Conservation (phyloP, 2,113 vertebrate species). For the Rafetus swinhoei region DNA sequence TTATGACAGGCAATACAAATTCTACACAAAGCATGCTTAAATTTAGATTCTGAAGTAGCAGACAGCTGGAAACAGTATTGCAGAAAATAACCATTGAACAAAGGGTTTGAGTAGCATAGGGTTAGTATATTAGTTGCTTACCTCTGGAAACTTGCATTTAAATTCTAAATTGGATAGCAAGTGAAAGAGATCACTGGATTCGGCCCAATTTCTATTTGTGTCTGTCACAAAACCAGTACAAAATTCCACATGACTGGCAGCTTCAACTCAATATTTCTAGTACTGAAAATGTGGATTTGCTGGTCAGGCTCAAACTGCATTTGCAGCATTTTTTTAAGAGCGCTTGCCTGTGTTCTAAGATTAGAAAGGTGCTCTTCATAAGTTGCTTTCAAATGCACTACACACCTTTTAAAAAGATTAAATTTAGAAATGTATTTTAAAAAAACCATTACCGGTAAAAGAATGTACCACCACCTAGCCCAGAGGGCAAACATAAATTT, state of each 20-base stretch:
- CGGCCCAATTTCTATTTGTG: slow-evolving; percentile 10
- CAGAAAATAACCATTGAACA: not conserved
- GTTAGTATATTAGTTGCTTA: not conserved
- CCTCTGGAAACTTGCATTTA: slow-evolving; percentile 17
- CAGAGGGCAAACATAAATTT: not conserved
- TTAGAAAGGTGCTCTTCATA: not conserved
- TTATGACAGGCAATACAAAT: not conserved
- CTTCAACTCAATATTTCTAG: not conserved
- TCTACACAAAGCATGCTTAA: not conserved
- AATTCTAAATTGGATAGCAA: slow-evolving; percentile 33
- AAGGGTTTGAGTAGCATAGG: not conserved
- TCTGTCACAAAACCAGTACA: not conserved
- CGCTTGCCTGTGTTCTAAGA: not conserved
- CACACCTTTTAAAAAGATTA: not conserved
- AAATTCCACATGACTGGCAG: not conserved
- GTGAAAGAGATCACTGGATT: slow-evolving; percentile 44
- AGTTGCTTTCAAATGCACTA: not conserved
- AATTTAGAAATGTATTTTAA: not conserved
- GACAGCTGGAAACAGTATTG: not conserved
- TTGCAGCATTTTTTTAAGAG: not conserved
- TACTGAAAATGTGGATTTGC: not conserved
- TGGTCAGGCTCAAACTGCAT: not conserved
- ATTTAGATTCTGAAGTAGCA: not conserved
- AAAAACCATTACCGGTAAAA: not conserved
- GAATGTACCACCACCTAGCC: not conserved